A percentile compares a stretch with the other conserved stretches of the same genome.
phyloP scores from a whole-genome alignment of 2,888 invertebrate genomes.

The Drepana falcataria region DNA sequence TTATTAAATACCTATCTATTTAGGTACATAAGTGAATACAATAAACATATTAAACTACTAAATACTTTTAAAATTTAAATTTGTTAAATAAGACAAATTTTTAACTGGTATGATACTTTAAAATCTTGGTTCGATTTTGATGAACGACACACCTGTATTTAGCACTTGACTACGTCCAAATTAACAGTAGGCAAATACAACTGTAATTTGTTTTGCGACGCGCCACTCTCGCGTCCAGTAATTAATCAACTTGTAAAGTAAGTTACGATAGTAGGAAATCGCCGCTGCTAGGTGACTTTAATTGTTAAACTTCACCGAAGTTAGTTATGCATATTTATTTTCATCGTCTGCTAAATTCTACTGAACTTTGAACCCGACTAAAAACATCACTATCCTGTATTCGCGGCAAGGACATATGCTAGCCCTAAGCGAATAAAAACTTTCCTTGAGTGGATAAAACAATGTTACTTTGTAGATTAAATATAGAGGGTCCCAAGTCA shows the following conservation, averaged over 20 bases:
- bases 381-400: conserved; percentile 1
- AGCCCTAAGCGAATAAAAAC: background rate
- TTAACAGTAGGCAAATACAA: conserved; percentile 29
- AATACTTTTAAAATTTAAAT: too few relatives aligned
- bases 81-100: too few relatives aligned
- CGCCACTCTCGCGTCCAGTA: conserved; percentile 38
- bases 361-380: background rate
- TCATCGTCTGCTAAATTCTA: conserved; percentile 1
- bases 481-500: conserved; percentile 51
- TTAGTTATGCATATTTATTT: conserved; percentile 27
- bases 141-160: background rate
- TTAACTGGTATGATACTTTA: too few relatives aligned
- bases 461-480: conserved; percentile 52
- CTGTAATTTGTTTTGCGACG: conserved; percentile 37
- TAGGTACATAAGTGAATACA: too few relatives aligned
- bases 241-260: conserved; percentile 59
- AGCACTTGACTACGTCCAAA: conserved; percentile 10
- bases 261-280: conserved; percentile 46
- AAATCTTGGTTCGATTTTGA: background rate
- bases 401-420: conserved; percentile 1
- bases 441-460: conserved; percentile 22
- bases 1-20: too few relatives aligned
- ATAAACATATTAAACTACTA: too few relatives aligned
- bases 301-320: conserved; percentile 52
- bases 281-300: conserved; percentile 34